Percentiles rank a stretch among this genome's conserved stretches.
Conservation (phyloP, 1,140 invertebrate species). For the Trichoplusia ni region DNA sequence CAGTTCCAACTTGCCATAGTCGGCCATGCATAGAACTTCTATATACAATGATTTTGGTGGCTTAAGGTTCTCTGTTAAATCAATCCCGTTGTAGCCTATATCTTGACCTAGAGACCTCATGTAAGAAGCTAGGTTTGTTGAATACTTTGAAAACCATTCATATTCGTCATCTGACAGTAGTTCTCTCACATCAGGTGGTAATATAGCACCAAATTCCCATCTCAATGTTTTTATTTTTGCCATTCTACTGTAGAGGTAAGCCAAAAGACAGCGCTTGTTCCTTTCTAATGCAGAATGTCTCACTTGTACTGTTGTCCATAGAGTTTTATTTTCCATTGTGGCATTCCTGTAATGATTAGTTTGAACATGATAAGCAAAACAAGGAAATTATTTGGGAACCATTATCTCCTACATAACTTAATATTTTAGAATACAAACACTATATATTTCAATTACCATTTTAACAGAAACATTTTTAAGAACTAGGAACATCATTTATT, state of each 20-base stretch:
- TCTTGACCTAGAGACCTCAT: constrained; percentile 93
- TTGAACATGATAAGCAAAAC: too few relatives aligned
- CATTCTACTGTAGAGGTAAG: constrained; percentile 94
- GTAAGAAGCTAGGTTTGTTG: constrained; percentile 92
- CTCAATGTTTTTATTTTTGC: constrained; percentile 90
- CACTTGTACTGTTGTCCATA: constrained; percentile 88
- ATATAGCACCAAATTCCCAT: constrained; percentile 96
- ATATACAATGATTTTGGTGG: constrained; percentile 96
- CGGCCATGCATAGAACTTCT: constrained; percentile 93
- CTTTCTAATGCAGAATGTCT: constrained; percentile 92
- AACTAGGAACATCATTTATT: too few relatives aligned
- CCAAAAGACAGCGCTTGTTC: constrained; percentile 94
- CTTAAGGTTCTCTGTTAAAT: constrained; percentile 93
- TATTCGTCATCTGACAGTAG: constrained; percentile 92
- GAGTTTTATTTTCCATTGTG: constrained; percentile 68
- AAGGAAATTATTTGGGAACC: too few relatives aligned
- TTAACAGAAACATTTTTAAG: too few relatives aligned
- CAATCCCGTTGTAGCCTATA: constrained; percentile 87
- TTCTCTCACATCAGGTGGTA: constrained; percentile 92
- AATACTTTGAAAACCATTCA: constrained; percentile 94
- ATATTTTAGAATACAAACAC: too few relatives aligned
- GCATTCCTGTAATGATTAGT: constrained; percentile 60
- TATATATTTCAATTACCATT: too few relatives aligned
- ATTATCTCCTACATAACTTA: too few relatives aligned
- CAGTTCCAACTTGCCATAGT: constrained; percentile 97